These are phyloP conservation scores for Bombus vancouverensis DNA, from an alignment of 1,140 invertebrate genomes.

Conservation along the genomic window DNA sequence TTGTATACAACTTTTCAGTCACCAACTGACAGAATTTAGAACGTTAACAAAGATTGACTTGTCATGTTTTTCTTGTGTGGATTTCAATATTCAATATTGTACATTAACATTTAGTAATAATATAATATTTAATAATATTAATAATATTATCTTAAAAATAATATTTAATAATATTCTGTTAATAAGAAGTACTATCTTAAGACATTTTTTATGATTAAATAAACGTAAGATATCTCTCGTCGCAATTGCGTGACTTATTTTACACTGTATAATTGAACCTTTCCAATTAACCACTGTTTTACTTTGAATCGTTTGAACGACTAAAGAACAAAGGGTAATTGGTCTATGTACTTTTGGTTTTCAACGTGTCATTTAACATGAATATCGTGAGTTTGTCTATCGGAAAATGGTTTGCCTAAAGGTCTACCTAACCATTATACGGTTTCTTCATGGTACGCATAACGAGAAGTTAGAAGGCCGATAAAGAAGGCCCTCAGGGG, in stretches of 20 bases:
- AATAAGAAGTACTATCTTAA: neutral
- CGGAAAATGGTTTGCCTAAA: neutral
- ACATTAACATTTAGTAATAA: neutral
- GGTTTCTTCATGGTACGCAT: neutral
- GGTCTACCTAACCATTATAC: too few relatives aligned
- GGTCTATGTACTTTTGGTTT: neutral
- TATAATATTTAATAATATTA: neutral
- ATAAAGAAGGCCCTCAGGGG: neutral
- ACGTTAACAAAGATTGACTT: neutral
- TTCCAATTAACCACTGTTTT: neutral
- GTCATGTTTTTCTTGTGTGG: neutral
- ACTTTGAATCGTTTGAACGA: neutral
- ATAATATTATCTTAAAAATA: neutral
- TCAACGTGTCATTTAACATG: neutral
- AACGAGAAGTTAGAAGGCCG: neutral
- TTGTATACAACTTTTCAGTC: neutral
- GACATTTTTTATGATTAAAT: neutral
- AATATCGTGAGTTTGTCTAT: neutral
- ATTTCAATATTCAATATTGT: neutral
- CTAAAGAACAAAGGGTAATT: neutral
- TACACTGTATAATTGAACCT: neutral
- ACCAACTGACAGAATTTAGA: neutral
- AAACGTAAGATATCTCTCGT: neutral
- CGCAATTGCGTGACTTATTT: conserved; percentile 10
- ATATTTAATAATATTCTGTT: neutral